phyloP scores from a whole-genome alignment of 2,888 invertebrate genomes.

The Hyppa rectilinea region DNA sequence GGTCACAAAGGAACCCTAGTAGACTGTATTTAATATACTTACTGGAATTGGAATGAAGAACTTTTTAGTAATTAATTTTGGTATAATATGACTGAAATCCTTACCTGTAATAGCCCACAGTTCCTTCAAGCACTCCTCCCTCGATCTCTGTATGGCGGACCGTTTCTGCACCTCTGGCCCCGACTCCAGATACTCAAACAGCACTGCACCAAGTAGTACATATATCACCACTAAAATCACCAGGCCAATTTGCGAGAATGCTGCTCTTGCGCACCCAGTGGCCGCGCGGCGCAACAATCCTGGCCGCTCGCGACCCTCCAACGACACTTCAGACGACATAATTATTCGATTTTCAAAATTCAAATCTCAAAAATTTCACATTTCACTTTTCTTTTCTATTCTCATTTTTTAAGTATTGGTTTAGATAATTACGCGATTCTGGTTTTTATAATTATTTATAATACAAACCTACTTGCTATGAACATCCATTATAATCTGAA shows the following conservation, averaged over 20 bases:
- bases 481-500: constrained; percentile 62
- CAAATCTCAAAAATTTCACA: constrained; percentile 54
- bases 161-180: constrained; percentile 92
- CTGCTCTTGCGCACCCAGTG: constrained; percentile 88
- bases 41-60: no score
- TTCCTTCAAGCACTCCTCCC: constrained; percentile 93
- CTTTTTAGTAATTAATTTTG: no score
- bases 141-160: constrained; percentile 91
- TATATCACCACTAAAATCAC: constrained; percentile 94
- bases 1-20: not conserved
- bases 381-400: constrained; percentile 64
- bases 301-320: constrained; percentile 85
- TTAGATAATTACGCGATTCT: not conserved
- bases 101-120: constrained; percentile 95
- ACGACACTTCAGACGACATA: constrained; percentile 88
- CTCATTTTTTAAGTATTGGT: constrained; percentile 33
- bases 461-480: constrained; percentile 32
- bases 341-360: constrained; percentile 58
- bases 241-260: constrained; percentile 93
- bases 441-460: not conserved
- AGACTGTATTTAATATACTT: not conserved
- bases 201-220: constrained; percentile 93
- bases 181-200: constrained; percentile 94
- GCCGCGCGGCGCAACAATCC: constrained; percentile 78
- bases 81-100: constrained; percentile 55